Percentiles rank a stretch among this genome's conserved stretches.
Conservation (phyloP, 1,140 invertebrate species). For the Meloidogyne exigua region DNA sequence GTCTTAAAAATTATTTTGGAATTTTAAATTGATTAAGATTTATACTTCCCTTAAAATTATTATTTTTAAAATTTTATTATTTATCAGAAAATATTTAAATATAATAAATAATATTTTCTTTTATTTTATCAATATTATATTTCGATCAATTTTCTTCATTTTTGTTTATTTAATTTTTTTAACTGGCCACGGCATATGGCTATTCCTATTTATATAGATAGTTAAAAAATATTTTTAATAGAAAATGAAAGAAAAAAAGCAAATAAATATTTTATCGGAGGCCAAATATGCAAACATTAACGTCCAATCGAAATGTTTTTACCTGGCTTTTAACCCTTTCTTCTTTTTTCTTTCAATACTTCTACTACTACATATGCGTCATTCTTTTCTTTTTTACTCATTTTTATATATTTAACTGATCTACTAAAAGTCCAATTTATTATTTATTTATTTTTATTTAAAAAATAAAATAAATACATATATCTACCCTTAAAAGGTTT, state of each 20-base stretch:
- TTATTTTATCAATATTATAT: too few relatives aligned
- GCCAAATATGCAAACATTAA: conserved; percentile 4
- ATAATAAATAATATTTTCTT: too few relatives aligned
- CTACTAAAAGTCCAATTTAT: neutral
- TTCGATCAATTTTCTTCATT: too few relatives aligned
- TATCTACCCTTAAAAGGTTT: too few relatives aligned
- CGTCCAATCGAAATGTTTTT: neutral
- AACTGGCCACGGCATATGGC: neutral
- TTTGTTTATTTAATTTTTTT: neutral
- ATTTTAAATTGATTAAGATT: too few relatives aligned
- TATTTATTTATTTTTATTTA: neutral
- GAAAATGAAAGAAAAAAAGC: neutral
- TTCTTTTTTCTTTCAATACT: neutral
- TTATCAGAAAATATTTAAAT: too few relatives aligned
- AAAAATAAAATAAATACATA: too few relatives aligned
- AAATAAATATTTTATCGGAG: neutral
- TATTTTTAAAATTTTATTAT: too few relatives aligned
- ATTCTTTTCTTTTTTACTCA: neutral
- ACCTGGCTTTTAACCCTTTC: neutral
- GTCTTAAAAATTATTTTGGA: too few relatives aligned
- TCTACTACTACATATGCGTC: neutral
- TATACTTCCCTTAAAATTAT: too few relatives aligned
- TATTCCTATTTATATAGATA: too few relatives aligned
- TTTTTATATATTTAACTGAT: neutral
- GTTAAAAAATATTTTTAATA: neutral